Percentiles rank a stretch among this genome's conserved stretches.
Evolutionary conservation across 2,113 vertebrate species (phyloP).

Genomic region (Erythrocebus patas): DNA sequence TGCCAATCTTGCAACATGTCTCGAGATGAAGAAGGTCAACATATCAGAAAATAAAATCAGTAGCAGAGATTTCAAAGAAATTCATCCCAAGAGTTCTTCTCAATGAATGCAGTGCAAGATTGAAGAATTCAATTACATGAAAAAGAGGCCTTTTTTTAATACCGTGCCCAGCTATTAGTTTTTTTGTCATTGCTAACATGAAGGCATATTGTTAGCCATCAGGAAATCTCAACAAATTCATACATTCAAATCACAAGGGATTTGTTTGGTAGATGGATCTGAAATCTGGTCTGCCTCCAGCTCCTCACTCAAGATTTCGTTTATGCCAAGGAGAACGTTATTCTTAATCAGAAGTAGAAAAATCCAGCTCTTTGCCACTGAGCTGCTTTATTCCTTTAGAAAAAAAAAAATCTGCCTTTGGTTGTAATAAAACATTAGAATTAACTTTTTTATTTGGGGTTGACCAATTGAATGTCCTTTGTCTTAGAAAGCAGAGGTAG

Average conservation of each 20-base stretch:
- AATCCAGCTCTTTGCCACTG: conserved; percentile 43
- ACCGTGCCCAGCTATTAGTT: conserved; percentile 66
- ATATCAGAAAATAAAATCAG: conserved; percentile 84
- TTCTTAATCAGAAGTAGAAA: conserved; percentile 60
- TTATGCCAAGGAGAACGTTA: conserved; percentile 56
- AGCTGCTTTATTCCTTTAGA: conserved; percentile 29
- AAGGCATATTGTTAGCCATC: conserved; percentile 77
- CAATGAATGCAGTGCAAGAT: conserved; percentile 71
- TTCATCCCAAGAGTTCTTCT: conserved; percentile 81
- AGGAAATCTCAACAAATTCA: conserved; percentile 74
- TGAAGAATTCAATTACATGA: conserved; percentile 72
- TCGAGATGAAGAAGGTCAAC: conserved; percentile 77
- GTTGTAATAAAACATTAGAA: conserved; percentile 38
- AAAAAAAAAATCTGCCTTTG: conserved; percentile 27
- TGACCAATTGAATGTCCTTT: background rate
- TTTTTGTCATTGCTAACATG: conserved; percentile 75
- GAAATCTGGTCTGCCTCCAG: conserved; percentile 70
- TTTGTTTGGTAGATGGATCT: conserved; percentile 77
- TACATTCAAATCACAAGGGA: conserved; percentile 77
- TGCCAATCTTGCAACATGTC: conserved; percentile 77
- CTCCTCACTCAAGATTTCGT: conserved; percentile 62
- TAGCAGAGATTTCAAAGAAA: conserved; percentile 79
- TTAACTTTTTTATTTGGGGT: background rate
- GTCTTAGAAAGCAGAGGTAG: conserved; percentile 21
- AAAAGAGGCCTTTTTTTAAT: conserved; percentile 62